Evolutionary conservation across 2,113 vertebrate genomes (phyloP), one percentile per base, ranked within the genome.

Genomic region (Nerophis ophidion): DNA sequence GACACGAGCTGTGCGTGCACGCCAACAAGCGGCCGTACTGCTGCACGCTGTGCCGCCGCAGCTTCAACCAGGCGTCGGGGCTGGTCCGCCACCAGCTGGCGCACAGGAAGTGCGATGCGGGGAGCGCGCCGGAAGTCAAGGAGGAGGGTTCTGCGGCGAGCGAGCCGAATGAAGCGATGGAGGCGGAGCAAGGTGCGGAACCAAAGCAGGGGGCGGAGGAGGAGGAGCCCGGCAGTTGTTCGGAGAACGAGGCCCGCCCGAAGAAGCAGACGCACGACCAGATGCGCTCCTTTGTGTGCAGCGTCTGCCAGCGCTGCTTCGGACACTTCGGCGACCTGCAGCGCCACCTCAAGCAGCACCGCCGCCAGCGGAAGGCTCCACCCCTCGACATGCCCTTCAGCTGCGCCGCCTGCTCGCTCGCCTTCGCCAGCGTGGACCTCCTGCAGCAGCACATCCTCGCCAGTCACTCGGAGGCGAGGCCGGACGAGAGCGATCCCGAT

Each of bases 21-120:
- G 75, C 82, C 0, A 86, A 84, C 69, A 80, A 71, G 17, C 77
- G 84, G 0, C 85, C 84, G n/a, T 87, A 84, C 68, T 85, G 85
- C 71, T 89, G 88, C 69, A n/a, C 71, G 2, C 76, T 81, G 38
- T 89, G 88, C 74, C 66, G 79, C 70, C 71, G 83, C 0, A 82
- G 81, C 2, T 88, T 88, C 9, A 84, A 76, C 59, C 87, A 87
- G 63, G 82, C 82, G 0, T 88, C 80, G 0, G 84, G 84, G 8
- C 61, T 88, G 16, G 68, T 84, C 63, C 64, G 86, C 57, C 86
- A 88, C 66, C 83, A 86, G 67, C 48, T 70, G 0, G 69, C 85
- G 33, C 86, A 88, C 74, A 76, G 56, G 10, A 85, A 82, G 42
- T 61, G 45, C 0, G 33, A 15, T 2, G 17, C 3, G 6, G 8